Evolutionary conservation across 2,888 invertebrate genomes (phyloP), one percentile per base, ranked within the genome.

Genomic region (Eretmocerus hayati): DNA sequence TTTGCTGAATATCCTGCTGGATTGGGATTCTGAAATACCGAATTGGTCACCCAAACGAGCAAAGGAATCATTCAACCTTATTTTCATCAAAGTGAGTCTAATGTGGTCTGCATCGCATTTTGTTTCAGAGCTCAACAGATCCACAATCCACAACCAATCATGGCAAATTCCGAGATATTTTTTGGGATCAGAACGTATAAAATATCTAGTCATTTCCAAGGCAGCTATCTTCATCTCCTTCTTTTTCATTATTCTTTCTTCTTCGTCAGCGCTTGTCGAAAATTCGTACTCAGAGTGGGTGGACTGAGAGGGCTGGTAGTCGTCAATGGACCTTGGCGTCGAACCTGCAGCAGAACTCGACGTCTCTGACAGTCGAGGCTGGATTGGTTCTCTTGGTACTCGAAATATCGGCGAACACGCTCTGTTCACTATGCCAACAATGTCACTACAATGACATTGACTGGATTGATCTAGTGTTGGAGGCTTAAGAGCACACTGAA

Each of bases 11-110:
- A n/a, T n/a, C n/a, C n/a, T n/a, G n/a, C n/a, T n/a, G n/a, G n/a
- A n/a, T n/a, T n/a, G n/a, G n/a, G n/a, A n/a, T n/a, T n/a, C n/a
- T n/a, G n/a, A 43, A 9, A 53, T 44, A 9, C 42, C 46, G 49
- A 55, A 48, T 40, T 49, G 46, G 9, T 49, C 32, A n/a, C 45
- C 42, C 15, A 48, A 32, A 42, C 45, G 31, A 4, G 38, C 30
- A 50, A 50, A 55, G 16, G 52, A 42, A 40, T 55, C 50, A 39
- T 53, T 23, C 4, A 50, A 15, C 31, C 39, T 39, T 8, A 53
- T 50, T 44, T 50, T 50, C 48, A 53, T 52, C 15, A 55, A 31
- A 18, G 35, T 46, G 39, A 48, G 40, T 44, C 37, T 41, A 4
- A 55, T 46, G 32, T 42, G 4, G 20, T 38, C 32, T 19, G 18